phyloP scores from a whole-genome alignment of 2,888 invertebrate genomes.

The Junonia oenone region DNA sequence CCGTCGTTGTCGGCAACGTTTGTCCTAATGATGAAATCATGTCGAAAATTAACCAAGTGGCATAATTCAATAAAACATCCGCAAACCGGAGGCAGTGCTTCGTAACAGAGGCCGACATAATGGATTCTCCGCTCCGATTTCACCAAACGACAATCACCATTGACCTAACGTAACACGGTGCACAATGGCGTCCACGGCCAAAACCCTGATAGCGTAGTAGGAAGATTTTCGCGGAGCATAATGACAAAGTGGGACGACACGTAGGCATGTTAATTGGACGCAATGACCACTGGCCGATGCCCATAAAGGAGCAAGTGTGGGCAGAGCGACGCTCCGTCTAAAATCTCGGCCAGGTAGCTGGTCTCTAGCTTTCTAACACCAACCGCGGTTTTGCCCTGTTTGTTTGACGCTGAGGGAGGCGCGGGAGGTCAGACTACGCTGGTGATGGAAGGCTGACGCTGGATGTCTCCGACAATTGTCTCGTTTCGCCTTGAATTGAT shows the following conservation, averaged over 20 bases:
- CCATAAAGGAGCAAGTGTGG: conserved; percentile 70
- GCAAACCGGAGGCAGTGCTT: conserved; percentile 18
- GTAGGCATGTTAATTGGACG: conserved; percentile 75
- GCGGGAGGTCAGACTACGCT: conserved; percentile 39
- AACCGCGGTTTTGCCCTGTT: conserved; percentile 9
- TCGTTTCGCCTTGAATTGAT: conserved; percentile 47
- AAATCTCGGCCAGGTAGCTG: conserved; percentile 43
- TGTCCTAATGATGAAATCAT: conserved; percentile 20
- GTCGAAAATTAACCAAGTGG: conserved; percentile 21
- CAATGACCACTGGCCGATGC: conserved; percentile 65
- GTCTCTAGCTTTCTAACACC: conserved; percentile 31
- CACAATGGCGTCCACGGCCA: conserved; percentile 30
- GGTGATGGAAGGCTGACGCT: conserved; percentile 39
- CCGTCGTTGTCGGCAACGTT: neutral
- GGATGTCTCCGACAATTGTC: conserved; percentile 55
- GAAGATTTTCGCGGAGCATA: conserved; percentile 66
- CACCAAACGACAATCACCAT: conserved; percentile 23
- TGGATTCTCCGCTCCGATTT: conserved; percentile 3
- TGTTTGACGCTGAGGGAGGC: conserved; percentile 25
- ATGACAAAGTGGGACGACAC: conserved; percentile 65
- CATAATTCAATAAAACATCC: conserved; percentile 26
- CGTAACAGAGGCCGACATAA: conserved; percentile 8
- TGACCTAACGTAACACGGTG: conserved; percentile 28
- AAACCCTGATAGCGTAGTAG: conserved; percentile 41
- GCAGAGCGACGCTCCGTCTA: conserved; percentile 66